Evolutionary conservation across 30 jellyfish, hydroid and myxozoan species (phyloP), one percentile per base, ranked within the genome.

Genomic region (Chrysaora quinquecirrha): DNA sequence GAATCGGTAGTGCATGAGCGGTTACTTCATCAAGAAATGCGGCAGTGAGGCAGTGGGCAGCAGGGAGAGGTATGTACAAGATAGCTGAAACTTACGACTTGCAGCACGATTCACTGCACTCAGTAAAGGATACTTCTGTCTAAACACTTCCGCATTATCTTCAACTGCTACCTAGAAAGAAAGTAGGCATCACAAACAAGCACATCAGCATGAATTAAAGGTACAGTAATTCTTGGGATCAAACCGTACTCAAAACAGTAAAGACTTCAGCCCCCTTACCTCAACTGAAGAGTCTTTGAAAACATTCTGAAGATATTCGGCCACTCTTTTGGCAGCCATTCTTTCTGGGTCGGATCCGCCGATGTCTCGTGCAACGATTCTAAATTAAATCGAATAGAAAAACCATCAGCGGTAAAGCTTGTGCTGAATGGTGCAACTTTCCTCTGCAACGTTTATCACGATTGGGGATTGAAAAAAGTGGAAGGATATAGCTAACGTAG

Each of bases 301-400:
- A 24, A 63, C 79, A 27, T 87, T 64, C 10, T 63, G 71, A 14
- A 87, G 81, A 67, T 87, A 94, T 52, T 87, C 91, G 18, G 29
- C 97, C 21, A 84, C 95, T 28, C 52, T 87, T 43, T 46, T 70
- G 19, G 99, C 97, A 4, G 97, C 91, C 99, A 94, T 87, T 43
- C 97, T 77, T 68, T 94, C 99, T 0, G 99, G 99, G 75, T 94
- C 99, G 18, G 99, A 94, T 4, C 99, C 99, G 7, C 99, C 99
- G 73, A 87, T 87, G 48, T 94, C 99, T 63, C 97, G 87, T 18
- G 99, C 97, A 28, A 87, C 88, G 32, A 88, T 62, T 34, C 99
- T 94, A 58, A 43, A 43, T 43, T 6, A 6, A 43, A 16, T 43
- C 58, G 16, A 16, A 16, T 43, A 16, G 58, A 9, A 43, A 6